Conservation (phyloP, 1,140 invertebrate species). For the Diabrotica undecimpunctata region DNA sequence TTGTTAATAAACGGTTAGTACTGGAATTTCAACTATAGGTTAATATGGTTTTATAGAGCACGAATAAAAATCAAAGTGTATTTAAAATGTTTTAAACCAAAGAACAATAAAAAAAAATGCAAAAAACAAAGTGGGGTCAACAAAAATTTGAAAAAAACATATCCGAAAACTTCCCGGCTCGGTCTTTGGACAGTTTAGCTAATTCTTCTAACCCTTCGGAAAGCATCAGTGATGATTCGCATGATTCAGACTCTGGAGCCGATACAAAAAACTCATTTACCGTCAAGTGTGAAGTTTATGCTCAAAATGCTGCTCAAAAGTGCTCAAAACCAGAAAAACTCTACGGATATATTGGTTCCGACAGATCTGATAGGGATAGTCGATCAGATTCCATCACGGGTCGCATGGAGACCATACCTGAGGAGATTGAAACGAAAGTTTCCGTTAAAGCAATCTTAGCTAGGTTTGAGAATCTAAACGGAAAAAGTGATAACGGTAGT, state of each 20-base stretch:
- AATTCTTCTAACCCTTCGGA: conserved; percentile 56
- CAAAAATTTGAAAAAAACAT: conserved; percentile 19
- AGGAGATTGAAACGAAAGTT: conserved; percentile 72
- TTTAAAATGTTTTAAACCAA: no score
- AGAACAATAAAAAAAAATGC: conserved; percentile 21
- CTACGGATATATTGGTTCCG: conserved; percentile 38
- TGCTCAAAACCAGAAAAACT: conserved; percentile 36
- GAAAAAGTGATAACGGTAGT: conserved; percentile 25
- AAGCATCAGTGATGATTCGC: conserved; percentile 52
- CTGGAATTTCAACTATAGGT: no score
- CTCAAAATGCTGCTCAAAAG: conserved; percentile 36
- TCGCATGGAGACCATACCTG: conserved; percentile 76
- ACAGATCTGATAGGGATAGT: conserved; percentile 25
- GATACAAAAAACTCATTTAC: conserved; percentile 45
- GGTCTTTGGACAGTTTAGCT: conserved; percentile 62
- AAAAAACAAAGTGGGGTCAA: conserved; percentile 25
- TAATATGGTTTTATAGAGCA: no score
- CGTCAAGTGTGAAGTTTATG: conserved; percentile 43
- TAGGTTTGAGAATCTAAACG: conserved; percentile 68
- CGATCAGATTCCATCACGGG: conserved; percentile 22
- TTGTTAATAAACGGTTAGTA: no score
- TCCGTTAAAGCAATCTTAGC: conserved; percentile 77
- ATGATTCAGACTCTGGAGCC: conserved; percentile 55
- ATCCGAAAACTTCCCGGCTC: conserved; percentile 33
- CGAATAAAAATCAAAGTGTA: no score